phyloP scores from a whole-genome alignment of 2,888 invertebrate genomes.

The Steinernema hermaphroditum region DNA sequence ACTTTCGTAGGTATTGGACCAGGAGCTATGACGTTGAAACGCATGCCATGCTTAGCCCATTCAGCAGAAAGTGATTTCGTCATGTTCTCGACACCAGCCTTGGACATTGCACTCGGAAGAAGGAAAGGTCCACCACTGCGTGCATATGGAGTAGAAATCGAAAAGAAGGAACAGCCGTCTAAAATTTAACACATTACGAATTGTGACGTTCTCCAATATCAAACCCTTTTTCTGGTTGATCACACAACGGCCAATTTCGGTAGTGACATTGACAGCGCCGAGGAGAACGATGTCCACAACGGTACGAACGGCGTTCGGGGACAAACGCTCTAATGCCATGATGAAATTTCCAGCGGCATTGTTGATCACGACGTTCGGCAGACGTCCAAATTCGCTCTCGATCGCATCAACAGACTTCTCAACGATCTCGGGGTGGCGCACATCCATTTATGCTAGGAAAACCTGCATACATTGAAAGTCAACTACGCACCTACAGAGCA shows the following conservation, averaged over 20 bases:
- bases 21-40: slow-evolving; percentile 71
- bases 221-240: slow-evolving; percentile 68
- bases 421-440: slow-evolving; percentile 69
- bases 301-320: slow-evolving; percentile 70
- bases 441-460: slow-evolving; percentile 69
- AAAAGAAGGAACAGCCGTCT: slow-evolving; percentile 67
- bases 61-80: slow-evolving; percentile 70
- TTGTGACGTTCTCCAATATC: no score
- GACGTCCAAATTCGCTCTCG: slow-evolving; percentile 67
- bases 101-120: slow-evolving; percentile 70
- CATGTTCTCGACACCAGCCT: slow-evolving; percentile 71
- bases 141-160: slow-evolving; percentile 71
- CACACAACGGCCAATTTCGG: slow-evolving; percentile 70
- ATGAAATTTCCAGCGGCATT: slow-evolving; percentile 73
- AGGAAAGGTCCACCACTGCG: slow-evolving; percentile 71
- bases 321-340: slow-evolving; percentile 70
- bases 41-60: slow-evolving; percentile 71
- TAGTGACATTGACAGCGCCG: slow-evolving; percentile 70
- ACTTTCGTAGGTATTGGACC: slow-evolving; percentile 71
- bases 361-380: slow-evolving; percentile 70
- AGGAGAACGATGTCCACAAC: slow-evolving; percentile 70
- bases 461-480: slow-evolving; percentile 62
- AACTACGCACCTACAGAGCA: neutral
- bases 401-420: slow-evolving; percentile 69
- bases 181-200: no score